phyloP scores from a whole-genome alignment of 1,140 invertebrate species.

The Hyphantria cunea region DNA sequence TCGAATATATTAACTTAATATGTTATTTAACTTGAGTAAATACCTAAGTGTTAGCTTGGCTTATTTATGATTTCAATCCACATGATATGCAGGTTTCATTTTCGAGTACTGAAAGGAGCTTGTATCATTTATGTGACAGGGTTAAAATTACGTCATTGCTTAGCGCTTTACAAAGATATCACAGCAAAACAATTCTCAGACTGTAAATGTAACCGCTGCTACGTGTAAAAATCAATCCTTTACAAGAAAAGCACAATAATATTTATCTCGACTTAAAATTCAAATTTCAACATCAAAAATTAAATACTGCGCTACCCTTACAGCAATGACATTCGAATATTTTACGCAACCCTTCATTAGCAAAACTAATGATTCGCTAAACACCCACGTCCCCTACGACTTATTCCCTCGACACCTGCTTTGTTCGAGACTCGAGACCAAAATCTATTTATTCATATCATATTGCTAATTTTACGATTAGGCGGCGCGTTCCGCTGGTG shows the following conservation, averaged over 20 bases:
- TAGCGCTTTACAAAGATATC: not conserved
- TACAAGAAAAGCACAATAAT: no score
- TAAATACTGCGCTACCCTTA: slow-evolving; percentile 2
- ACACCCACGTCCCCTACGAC: slow-evolving; percentile 51
- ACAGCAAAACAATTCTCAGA: not conserved
- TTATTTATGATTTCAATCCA: no score
- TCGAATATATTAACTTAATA: no score
- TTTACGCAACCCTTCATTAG: slow-evolving; percentile 67
- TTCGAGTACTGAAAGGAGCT: no score
- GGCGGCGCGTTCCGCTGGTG: slow-evolving; percentile 67
- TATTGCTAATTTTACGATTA: slow-evolving; percentile 80
- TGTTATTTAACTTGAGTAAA: no score
- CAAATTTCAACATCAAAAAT: not conserved
- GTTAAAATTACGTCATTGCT: not conserved
- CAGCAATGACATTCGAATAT: slow-evolving; percentile 33
- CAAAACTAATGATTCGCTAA: slow-evolving; percentile 65
- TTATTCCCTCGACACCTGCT: slow-evolving; percentile 71
- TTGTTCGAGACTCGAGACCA: slow-evolving; percentile 54
- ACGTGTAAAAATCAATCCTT: no score
- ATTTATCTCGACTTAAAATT: not conserved
- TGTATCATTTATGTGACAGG: no score
- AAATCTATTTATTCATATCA: slow-evolving; percentile 81
- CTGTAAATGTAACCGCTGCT: no score
- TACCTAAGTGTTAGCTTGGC: no score
- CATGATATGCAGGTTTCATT: no score